Percentiles rank a stretch among this genome's conserved stretches.
Evolutionary conservation across 2,797 vertebrate genomes (phyloP).

Genomic region (Lophura swinhoii): DNA sequence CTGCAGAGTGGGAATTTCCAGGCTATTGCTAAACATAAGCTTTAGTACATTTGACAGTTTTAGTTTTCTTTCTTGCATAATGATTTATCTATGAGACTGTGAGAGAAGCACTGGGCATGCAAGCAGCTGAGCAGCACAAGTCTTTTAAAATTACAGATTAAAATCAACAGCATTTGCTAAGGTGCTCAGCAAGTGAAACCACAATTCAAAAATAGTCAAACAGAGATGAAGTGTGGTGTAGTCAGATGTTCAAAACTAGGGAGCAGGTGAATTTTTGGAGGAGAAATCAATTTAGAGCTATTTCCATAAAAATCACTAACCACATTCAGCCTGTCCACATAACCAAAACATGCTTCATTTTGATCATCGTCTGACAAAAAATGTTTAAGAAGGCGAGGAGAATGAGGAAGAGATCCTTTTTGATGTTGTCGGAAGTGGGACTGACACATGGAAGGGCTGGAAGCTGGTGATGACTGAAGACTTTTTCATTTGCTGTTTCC

Average conservation of each 20-base stretch:
- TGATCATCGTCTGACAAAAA: not conserved
- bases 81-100: not conserved
- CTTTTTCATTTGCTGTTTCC: not conserved
- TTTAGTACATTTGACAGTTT: not conserved
- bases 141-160: not conserved
- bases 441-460: not conserved
- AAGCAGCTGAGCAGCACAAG: not conserved
- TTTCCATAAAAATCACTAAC: not conserved
- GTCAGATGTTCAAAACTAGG: not conserved
- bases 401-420: not conserved
- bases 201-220: not conserved
- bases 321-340: not conserved
- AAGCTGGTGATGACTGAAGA: not conserved
- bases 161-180: not conserved
- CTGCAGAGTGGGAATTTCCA: not conserved
- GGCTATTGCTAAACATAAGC: not conserved
- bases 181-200: not conserved
- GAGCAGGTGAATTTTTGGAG: not conserved
- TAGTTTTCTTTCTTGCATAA: not conserved
- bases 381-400: not conserved
- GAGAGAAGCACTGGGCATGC: not conserved
- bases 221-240: not conserved
- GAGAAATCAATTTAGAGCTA: not conserved
- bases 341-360: not conserved
- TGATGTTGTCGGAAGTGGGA: not conserved